Conservation (phyloP, 2,113 vertebrate genomes). For the Burhinus bistriatus region DNA sequence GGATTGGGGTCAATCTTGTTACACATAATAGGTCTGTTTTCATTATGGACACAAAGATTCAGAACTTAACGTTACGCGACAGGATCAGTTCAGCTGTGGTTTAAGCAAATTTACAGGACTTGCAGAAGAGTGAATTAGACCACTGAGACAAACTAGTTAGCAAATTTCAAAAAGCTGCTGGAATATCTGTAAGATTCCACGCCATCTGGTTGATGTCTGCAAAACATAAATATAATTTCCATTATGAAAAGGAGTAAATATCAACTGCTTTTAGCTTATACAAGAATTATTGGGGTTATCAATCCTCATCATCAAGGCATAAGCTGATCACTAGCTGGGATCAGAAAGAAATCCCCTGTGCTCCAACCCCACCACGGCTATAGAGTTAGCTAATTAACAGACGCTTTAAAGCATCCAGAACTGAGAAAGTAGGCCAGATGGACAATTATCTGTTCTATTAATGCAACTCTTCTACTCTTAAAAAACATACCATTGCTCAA, state of each 20-base stretch:
- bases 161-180: background rate
- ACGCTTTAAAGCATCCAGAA: background rate
- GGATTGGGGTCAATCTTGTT: conserved; percentile 46
- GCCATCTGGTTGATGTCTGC: background rate
- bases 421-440: background rate
- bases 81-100: background rate
- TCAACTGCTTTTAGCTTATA: background rate
- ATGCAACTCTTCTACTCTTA: background rate
- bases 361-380: background rate
- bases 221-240: background rate
- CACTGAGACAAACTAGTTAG: background rate
- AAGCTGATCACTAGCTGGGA: background rate
- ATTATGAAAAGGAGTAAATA: background rate
- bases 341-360: background rate
- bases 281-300: background rate
- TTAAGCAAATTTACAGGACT: background rate
- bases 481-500: background rate
- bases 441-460: background rate
- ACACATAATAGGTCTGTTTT: conserved; percentile 20
- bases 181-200: background rate
- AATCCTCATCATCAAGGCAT: background rate
- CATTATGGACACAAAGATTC: background rate
- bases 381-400: background rate
- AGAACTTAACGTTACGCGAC: background rate
- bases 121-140: background rate